phyloP scores from a whole-genome alignment of 2,888 invertebrate species.

The Cosmopolites sordidus region DNA sequence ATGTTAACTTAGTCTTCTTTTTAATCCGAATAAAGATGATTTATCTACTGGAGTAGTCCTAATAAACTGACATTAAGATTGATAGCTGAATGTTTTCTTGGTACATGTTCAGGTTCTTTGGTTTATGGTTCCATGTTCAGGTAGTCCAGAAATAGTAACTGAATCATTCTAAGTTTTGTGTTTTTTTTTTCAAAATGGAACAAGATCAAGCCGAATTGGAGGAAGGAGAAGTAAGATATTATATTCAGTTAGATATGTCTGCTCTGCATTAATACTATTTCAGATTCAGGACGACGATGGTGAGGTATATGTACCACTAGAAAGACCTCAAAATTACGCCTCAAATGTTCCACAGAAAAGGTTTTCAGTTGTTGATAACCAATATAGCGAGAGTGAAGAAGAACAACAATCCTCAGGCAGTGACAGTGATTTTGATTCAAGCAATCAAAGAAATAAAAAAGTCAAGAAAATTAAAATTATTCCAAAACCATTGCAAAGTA shows the following conservation, averaged over 20 bases:
- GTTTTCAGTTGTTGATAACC: slow-evolving; percentile 33
- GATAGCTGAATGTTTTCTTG: too few relatives aligned
- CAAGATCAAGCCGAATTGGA: slow-evolving; percentile 30
- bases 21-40: too few relatives aligned
- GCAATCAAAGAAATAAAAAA: slow-evolving; percentile 51
- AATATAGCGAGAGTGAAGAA: slow-evolving; percentile 53
- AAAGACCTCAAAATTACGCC: slow-evolving; percentile 52
- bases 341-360: slow-evolving; percentile 32
- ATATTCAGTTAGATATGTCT: neutral
- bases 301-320: slow-evolving; percentile 56
- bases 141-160: too few relatives aligned
- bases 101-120: too few relatives aligned
- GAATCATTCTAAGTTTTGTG: too few relatives aligned
- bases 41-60: too few relatives aligned
- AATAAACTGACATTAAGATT: too few relatives aligned
- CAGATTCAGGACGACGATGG: slow-evolving; percentile 36
- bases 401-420: slow-evolving; percentile 40
- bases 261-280: slow-evolving; percentile 5
- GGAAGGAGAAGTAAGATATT: slow-evolving; percentile 36
- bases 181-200: too few relatives aligned
- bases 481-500: slow-evolving; percentile 40
- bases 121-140: too few relatives aligned
- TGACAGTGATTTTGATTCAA: slow-evolving; percentile 58
- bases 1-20: too few relatives aligned
- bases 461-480: slow-evolving; percentile 51